Conservation (phyloP, 2,113 vertebrate species). For the Climacteris rufus region DNA sequence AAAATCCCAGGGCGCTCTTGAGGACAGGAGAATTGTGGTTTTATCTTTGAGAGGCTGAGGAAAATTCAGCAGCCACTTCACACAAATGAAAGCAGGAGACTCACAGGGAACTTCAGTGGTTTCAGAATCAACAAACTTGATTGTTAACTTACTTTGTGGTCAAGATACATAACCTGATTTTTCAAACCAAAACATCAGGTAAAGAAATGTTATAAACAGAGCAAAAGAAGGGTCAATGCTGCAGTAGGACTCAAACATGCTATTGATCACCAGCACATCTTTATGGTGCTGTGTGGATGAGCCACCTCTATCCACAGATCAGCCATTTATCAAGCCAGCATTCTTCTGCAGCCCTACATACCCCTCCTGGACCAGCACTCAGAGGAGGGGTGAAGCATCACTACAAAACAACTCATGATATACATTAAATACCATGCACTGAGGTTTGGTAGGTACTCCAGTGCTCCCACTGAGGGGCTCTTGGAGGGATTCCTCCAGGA, state of each 20-base stretch:
- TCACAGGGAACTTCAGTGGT: rapidly evolving
- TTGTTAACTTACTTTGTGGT: not conserved
- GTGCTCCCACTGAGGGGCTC: not conserved
- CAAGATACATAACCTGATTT: not conserved
- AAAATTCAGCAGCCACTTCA: not conserved
- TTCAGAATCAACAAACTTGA: not conserved
- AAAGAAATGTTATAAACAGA: not conserved
- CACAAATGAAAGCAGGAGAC: not conserved
- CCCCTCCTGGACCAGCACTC: not conserved
- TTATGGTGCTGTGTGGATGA: not conserved
- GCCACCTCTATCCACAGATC: not conserved
- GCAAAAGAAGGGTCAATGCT: not conserved
- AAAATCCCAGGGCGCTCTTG: not conserved
- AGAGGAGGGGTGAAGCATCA: not conserved
- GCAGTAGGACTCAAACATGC: not conserved
- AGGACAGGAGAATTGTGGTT: not conserved
- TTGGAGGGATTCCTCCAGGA: not conserved
- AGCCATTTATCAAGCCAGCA: not conserved
- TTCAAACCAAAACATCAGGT: not conserved
- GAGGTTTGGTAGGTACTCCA: not conserved
- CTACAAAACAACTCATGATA: not conserved
- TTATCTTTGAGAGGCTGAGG: not conserved
- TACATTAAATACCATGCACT: not conserved
- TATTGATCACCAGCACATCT: not conserved
- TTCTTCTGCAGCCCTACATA: not conserved